Base-by-base conservation (phyloP, 2,797 vertebrate species). In the Pseudocheirus occidentalis region DNA sequence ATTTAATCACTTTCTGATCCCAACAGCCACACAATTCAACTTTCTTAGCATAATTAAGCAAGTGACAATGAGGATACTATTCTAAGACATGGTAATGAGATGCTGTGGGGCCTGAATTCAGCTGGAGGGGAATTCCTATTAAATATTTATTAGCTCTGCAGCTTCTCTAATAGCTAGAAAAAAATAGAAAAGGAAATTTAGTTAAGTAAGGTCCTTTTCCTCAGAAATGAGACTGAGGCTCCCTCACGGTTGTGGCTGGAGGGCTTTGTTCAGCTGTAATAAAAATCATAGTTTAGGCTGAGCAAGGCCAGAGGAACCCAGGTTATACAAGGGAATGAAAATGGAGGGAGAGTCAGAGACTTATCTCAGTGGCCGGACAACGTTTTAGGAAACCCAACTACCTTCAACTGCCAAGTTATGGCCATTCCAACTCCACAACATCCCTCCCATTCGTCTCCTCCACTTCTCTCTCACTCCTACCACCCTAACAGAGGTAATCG, bases 1-100 rank as follows among this genome's bases (percentile, higher is more conserved):
- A 99, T 99, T 99, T 99, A 99, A 99, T 99, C 98, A 98, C 98
- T 99, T 99, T 99, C 98, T 98, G 97, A 98, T 99, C 98, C 98
- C 98, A 99, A 98, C 98, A 98, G 98, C 98, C 98, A 98, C 97
- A 98, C 98, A 97, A 98, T 98, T 98, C 98, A 98, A 98, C 98
- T 98, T 99, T 98, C 98, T 98, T 98, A 98, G 98, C 98, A 98
- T 99, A 99, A 99, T 99, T 99, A 99, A 99, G 98, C 98, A 98
- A 98, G 98, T 99, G 98, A 99, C 99, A 99, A 98, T 98, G 98
- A 99, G 97, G 98, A 99, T 98, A 98, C 98, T 98, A 98, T 98
- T 99, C 99, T 98, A 98, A 99, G 98, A 98, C 98, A 97, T 97
- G 95, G 97, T 99, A 99, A 99, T 99, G 99, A 99, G 99, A 98